These are phyloP conservation scores for Eufriesea mexicana DNA, from an alignment of 1,140 invertebrate species.

Conservation along the genomic window DNA sequence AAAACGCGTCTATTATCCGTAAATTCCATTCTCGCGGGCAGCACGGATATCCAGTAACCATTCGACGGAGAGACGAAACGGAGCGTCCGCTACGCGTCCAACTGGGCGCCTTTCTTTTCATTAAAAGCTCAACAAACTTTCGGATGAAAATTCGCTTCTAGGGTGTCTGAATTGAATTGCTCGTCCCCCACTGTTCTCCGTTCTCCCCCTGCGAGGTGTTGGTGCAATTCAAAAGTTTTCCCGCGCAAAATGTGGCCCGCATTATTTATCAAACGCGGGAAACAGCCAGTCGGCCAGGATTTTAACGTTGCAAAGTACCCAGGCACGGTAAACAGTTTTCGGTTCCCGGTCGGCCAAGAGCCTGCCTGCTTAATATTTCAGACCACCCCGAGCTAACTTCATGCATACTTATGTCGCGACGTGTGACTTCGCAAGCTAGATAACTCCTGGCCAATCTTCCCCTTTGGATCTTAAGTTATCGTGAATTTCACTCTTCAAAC, in stretches of 20 bases:
- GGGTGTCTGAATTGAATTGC: constrained; percentile 50
- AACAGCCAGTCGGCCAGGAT: constrained; percentile 55
- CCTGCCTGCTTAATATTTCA: constrained; percentile 79
- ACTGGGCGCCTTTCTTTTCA: constrained; percentile 23
- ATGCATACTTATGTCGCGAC: constrained; percentile 78
- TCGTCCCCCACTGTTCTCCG: neutral
- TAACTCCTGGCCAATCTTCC: constrained; percentile 38
- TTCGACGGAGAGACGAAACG: too few relatives aligned
- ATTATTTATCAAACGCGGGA: constrained; percentile 79
- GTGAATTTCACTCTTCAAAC: too few relatives aligned
- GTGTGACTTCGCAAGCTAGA: constrained; percentile 54
- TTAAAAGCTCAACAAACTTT: constrained; percentile 41
- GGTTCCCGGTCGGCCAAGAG: constrained; percentile 55
- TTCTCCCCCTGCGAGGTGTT: neutral
- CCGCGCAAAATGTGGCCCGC: constrained; percentile 72
- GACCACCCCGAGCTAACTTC: constrained; percentile 75
- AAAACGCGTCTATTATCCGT: too few relatives aligned
- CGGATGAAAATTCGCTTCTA: constrained; percentile 43
- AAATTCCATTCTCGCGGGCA: too few relatives aligned
- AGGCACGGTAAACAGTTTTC: constrained; percentile 71
- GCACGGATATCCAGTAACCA: too few relatives aligned
- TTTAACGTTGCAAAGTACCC: constrained; percentile 51
- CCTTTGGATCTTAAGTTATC: constrained; percentile 17
- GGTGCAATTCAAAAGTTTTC: constrained; percentile 65
- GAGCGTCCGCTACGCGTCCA: too few relatives aligned